Conservation (phyloP, 2,113 vertebrate genomes). For the Sceloporus undulatus region DNA sequence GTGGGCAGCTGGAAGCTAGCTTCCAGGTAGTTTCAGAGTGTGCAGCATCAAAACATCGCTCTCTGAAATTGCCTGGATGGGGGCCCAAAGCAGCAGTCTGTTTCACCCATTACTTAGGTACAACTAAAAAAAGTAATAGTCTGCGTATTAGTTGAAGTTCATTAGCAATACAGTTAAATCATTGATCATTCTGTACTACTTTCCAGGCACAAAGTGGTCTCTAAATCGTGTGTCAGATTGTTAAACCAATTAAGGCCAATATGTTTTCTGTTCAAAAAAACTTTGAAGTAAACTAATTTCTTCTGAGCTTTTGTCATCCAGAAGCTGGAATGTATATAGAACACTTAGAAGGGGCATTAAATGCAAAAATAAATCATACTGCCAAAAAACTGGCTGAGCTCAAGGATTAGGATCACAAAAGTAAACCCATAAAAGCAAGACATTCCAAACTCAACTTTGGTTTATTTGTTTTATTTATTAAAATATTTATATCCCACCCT, state of each 20-base stretch:
- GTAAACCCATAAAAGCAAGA: background rate
- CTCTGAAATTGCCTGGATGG: no score
- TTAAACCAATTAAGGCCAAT: background rate
- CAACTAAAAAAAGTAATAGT: no score
- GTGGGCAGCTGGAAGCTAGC: no score
- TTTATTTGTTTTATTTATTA: no score
- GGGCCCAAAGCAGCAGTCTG: no score
- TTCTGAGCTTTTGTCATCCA: constrained; percentile 10
- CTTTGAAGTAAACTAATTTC: background rate
- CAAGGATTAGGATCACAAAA: constrained; percentile 20
- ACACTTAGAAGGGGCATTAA: background rate
- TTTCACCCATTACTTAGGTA: no score
- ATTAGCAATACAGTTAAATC: no score
- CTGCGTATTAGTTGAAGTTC: no score
- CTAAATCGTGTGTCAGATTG: background rate
- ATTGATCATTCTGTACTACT: background rate
- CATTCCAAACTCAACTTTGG: background rate
- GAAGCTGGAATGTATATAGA: constrained; percentile 6
- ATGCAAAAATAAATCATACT: constrained; percentile 23
- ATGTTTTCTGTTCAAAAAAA: background rate
- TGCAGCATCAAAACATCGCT: no score
- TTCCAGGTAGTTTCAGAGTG: no score
- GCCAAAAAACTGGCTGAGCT: background rate
- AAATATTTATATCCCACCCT: no score
- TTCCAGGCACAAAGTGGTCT: background rate